Percentiles rank a stretch among this genome's conserved stretches.
These are phyloP conservation scores for Penaeus chinensis DNA, from an alignment of 1,140 invertebrate species.

Conservation along the genomic window DNA sequence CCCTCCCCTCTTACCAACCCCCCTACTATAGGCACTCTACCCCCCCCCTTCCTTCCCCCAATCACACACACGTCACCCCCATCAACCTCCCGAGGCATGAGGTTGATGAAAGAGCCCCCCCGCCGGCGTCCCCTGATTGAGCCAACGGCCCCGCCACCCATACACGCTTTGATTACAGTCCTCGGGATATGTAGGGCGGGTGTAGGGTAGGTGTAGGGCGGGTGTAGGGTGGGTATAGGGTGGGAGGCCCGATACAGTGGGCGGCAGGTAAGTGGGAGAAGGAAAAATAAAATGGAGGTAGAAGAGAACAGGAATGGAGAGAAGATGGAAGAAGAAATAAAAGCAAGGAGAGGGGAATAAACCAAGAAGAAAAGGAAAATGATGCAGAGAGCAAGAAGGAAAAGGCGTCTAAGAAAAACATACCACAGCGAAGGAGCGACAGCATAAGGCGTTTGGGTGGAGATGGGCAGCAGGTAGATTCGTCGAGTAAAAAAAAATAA, in stretches of 20 bases:
- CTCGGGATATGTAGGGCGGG: neutral
- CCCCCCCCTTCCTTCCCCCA: too few species aligned
- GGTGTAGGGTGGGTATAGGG: neutral
- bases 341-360: neutral
- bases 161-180: neutral
- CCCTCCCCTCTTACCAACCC: too few species aligned
- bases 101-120: too few species aligned
- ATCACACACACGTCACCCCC: too few species aligned
- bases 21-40: too few species aligned
- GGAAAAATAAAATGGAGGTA: neutral
- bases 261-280: neutral
- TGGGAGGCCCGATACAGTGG: neutral
- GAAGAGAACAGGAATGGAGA: neutral
- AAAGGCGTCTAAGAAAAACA: neutral
- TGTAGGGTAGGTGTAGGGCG: neutral
- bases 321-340: neutral
- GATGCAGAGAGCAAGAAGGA: neutral
- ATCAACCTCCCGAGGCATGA: too few species aligned
- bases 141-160: too few species aligned
- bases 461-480: too few species aligned
- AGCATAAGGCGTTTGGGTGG: neutral
- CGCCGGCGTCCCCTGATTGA: too few species aligned
- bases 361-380: neutral
- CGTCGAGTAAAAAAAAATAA: too few species aligned
- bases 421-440: neutral